Evolutionary conservation across 2,113 vertebrate genomes (phyloP).

Genomic region (Puffinus mauretanicus): DNA sequence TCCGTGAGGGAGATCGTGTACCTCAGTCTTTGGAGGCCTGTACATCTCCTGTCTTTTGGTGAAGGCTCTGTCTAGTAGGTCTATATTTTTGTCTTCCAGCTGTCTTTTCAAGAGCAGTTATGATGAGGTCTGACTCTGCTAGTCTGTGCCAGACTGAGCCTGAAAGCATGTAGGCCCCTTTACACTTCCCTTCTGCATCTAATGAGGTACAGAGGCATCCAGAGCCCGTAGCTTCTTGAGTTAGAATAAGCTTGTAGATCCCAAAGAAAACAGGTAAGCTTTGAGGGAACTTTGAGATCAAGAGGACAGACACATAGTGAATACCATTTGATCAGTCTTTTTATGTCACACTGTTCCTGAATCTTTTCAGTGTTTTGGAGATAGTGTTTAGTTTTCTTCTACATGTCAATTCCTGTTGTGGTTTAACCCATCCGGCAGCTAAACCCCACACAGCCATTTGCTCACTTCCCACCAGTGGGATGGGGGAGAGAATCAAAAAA

Average conservation of each 20-base stretch:
- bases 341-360: background rate
- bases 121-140: background rate
- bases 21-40: background rate
- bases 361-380: background rate
- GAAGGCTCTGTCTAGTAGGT: background rate
- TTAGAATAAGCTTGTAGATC: background rate
- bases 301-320: background rate
- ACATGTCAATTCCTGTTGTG: background rate
- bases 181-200: background rate
- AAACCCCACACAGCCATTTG: background rate
- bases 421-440: background rate
- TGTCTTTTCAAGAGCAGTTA: background rate
- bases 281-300: background rate
- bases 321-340: background rate
- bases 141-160: background rate
- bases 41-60: background rate
- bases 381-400: background rate
- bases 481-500: too few species aligned
- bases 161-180: background rate
- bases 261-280: accelerated
- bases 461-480: too few species aligned
- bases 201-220: background rate
- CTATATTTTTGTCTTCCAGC: background rate
- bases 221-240: background rate
- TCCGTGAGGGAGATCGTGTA: background rate